Conservation (phyloP, 2,797 vertebrate genomes). For the Benthosema pterotum region DNA sequence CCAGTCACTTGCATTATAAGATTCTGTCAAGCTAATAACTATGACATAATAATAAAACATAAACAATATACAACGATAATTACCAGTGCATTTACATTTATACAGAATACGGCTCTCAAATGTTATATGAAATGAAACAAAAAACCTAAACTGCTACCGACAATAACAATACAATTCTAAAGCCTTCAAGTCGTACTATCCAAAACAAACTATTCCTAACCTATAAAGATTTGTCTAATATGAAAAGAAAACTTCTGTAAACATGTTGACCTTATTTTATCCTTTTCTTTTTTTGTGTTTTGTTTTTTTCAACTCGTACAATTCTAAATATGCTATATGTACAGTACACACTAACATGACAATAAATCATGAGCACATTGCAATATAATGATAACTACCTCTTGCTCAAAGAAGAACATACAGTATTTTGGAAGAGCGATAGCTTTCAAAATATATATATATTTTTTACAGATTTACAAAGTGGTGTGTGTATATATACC, state of each 20-base stretch:
- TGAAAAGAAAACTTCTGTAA: slow-evolving; percentile 51
- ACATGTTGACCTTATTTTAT: slow-evolving; percentile 39
- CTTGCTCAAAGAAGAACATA: slow-evolving; percentile 43
- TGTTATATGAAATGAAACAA: slow-evolving; percentile 30
- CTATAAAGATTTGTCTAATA: slow-evolving; percentile 12
- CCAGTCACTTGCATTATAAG: slow-evolving; percentile 43
- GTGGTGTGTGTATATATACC: slow-evolving; percentile 29
- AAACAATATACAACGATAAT: slow-evolving; percentile 52
- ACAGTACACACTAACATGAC: slow-evolving; percentile 50
- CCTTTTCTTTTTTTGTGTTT: slow-evolving; percentile 34
- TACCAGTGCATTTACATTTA: slow-evolving; percentile 55
- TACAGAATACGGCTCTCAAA: slow-evolving; percentile 53
- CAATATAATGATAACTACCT: slow-evolving; percentile 23
- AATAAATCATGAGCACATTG: slow-evolving; percentile 52
- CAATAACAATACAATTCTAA: slow-evolving; percentile 25
- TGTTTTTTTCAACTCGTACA: slow-evolving; percentile 36
- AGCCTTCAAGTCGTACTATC: slow-evolving; percentile 27
- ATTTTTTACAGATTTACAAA: slow-evolving; percentile 22
- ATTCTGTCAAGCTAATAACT: slow-evolving; percentile 48
- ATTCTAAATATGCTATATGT: slow-evolving; percentile 52
- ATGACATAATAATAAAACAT: slow-evolving; percentile 58
- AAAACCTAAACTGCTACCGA: slow-evolving; percentile 45
- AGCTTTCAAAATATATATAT: background rate
- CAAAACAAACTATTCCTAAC: slow-evolving; percentile 39
- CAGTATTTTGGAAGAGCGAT: slow-evolving; percentile 41